A percentile compares a stretch with the other conserved stretches of the same genome.
Evolutionary conservation across 2,797 vertebrate genomes (phyloP).

Genomic region (Anguilla obscura): DNA sequence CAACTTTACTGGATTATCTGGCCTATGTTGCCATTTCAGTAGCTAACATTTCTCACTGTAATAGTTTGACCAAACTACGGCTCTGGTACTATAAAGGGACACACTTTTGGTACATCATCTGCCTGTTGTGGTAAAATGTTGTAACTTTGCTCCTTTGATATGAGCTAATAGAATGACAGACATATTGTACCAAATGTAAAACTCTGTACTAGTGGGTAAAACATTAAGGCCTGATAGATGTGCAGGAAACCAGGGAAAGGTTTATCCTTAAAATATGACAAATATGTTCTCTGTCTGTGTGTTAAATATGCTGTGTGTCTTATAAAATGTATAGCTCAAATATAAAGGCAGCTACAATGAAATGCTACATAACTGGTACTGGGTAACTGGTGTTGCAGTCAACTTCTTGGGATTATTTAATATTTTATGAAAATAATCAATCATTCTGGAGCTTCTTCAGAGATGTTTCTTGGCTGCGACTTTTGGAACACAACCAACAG

Average conservation of each 20-base stretch:
- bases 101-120: not conserved
- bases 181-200: not conserved
- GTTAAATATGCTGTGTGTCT: not conserved
- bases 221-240: not conserved
- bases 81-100: not conserved
- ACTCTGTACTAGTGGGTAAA: not conserved
- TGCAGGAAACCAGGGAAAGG: not conserved
- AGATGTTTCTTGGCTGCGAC: not conserved
- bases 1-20: not conserved
- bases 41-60: not conserved
- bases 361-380: not conserved
- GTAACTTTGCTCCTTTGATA: not conserved
- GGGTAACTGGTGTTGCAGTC: not conserved
- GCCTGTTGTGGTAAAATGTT: not conserved
- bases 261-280: not conserved
- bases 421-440: constrained; percentile 6
- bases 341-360: not conserved
- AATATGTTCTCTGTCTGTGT: not conserved
- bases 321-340: not conserved
- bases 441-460: constrained; percentile 12
- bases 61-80: not conserved
- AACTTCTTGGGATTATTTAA: not conserved
- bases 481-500: not conserved
- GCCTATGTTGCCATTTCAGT: not conserved
- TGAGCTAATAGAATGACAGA: not conserved